Conservation (phyloP, 2,888 invertebrate species). For the Drosophila stalkeri region DNA sequence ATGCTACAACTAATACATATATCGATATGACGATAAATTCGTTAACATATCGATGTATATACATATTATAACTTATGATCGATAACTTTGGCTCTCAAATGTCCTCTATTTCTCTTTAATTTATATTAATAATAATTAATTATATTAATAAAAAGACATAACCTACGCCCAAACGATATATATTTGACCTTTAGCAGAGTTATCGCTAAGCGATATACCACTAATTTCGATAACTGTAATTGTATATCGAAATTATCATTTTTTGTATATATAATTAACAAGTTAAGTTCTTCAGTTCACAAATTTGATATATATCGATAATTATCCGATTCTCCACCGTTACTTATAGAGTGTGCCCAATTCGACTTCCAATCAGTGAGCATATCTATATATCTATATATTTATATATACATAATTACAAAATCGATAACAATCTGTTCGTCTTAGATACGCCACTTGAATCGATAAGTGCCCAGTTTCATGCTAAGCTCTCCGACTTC, state of each 20-base stretch:
- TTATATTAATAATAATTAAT: too few species aligned
- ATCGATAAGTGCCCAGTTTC: background rate
- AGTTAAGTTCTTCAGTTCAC: background rate
- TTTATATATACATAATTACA: too few species aligned
- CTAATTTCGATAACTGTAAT: background rate
- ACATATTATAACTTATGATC: too few species aligned
- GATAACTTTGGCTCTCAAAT: background rate
- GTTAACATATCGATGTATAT: too few species aligned
- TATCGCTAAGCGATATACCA: background rate
- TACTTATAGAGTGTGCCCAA: too few species aligned
- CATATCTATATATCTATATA: too few species aligned
- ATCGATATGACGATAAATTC: background rate
- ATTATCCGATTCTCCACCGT: background rate
- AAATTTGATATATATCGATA: background rate
- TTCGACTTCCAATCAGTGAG: too few species aligned
- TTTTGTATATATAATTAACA: too few species aligned
- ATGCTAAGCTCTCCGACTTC: conserved; percentile 2
- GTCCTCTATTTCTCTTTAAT: background rate
- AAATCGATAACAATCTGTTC: too few species aligned
- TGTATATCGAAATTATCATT: too few species aligned
- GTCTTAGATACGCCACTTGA: background rate
- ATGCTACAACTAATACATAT: background rate
- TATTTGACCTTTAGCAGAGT: background rate
- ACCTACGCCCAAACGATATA: background rate
- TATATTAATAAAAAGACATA: background rate